Percentiles rank a stretch among this genome's conserved stretches.
Evolutionary conservation across 2,888 invertebrate species (phyloP).

Genomic region (Melanophora roralis): DNA sequence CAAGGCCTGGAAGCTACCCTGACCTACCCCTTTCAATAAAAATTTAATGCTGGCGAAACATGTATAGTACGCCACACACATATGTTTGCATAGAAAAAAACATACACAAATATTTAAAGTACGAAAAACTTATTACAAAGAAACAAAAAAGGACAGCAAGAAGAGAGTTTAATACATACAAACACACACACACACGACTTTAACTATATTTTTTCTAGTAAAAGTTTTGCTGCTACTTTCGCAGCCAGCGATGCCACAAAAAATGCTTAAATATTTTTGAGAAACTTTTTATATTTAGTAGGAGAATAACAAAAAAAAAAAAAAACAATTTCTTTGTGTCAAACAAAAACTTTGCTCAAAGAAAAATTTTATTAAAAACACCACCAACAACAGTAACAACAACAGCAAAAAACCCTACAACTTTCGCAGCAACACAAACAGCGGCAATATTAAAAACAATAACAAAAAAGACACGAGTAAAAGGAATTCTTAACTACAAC

Average conservation of each 20-base stretch:
- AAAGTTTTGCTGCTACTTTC: constrained; percentile 3
- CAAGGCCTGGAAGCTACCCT: constrained; percentile 50
- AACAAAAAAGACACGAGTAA: constrained; percentile 9
- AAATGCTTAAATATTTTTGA: not conserved
- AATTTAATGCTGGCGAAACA: constrained; percentile 32
- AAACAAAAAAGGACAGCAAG: constrained; percentile 23
- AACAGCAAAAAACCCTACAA: not conserved
- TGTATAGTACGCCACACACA: no score
- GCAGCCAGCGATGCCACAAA: not conserved
- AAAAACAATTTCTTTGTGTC: constrained; percentile 52
- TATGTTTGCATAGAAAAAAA: no score
- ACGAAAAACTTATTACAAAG: constrained; percentile 2
- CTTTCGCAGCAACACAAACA: not conserved
- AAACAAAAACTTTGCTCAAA: constrained; percentile 40
- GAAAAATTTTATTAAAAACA: constrained; percentile 32
- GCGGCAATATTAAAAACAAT: constrained; percentile 2
- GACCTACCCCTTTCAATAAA: constrained; percentile 58
- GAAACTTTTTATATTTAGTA: constrained; percentile 43
- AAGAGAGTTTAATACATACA: not conserved
- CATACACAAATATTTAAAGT: constrained; percentile 23
- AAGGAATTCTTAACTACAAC: constrained; percentile 9
- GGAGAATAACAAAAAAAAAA: not conserved
- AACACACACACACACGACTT: not conserved
- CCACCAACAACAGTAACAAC: constrained; percentile 13
- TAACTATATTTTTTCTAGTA: not conserved